Evolutionary conservation across 2,797 vertebrate genomes (phyloP).

Genomic region (Lerista edwardsae): DNA sequence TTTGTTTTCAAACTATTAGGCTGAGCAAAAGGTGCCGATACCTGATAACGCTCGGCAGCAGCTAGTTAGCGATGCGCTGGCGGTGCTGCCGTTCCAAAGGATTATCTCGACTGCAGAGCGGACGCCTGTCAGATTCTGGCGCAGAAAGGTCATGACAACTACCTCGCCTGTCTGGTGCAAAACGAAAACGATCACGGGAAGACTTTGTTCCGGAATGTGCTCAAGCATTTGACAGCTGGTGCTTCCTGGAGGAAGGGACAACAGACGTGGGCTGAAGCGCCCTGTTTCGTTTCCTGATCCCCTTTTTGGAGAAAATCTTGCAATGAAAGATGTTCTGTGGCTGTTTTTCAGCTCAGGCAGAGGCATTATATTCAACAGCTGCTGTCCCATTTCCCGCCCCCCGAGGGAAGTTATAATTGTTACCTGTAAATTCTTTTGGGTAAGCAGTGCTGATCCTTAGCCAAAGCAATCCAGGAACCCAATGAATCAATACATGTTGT

Average conservation of each 20-base stretch:
- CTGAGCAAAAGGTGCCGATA: constrained; percentile 62
- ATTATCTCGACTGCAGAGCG: constrained; percentile 25
- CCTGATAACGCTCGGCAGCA: constrained; percentile 52
- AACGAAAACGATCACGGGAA: constrained; percentile 21
- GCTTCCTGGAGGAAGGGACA: neutral
- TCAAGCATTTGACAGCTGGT: neutral
- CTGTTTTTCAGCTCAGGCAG: too few species aligned
- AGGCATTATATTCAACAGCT: too few species aligned
- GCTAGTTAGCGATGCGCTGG: constrained; percentile 48
- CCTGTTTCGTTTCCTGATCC: neutral
- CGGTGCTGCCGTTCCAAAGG: constrained; percentile 26
- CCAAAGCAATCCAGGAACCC: too few species aligned
- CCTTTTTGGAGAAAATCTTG: neutral
- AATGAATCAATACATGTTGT: too few species aligned
- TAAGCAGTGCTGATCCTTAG: too few species aligned
- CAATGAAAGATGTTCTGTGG: neutral
- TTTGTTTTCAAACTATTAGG: constrained; percentile 49
- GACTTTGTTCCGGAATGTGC: constrained; percentile 15
- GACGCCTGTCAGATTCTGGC: neutral
- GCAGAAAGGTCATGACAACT: constrained; percentile 40
- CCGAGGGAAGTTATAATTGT: too few species aligned
- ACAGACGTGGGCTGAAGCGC: neutral
- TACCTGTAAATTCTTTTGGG: too few species aligned
- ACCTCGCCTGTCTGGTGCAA: neutral
- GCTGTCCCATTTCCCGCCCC: too few species aligned